Evolutionary conservation across 1,140 invertebrate species (phyloP), one percentile per base, ranked within the genome.

Genomic region (Ylistrum balloti): DNA sequence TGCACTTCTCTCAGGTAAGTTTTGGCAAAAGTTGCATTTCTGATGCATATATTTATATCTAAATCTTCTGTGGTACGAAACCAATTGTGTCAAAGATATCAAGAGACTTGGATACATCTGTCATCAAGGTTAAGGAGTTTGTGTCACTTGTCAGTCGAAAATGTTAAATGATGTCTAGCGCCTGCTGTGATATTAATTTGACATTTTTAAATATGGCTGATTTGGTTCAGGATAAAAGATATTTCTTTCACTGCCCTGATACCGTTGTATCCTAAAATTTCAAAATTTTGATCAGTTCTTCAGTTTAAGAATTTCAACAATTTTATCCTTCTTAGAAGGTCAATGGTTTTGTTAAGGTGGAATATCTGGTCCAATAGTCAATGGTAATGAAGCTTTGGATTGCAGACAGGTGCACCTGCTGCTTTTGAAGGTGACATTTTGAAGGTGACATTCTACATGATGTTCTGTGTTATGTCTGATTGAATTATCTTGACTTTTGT

Each of bases 361-460:
- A 74, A 74, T 74, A 74, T 28, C 56, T n/a, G 56, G 22, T 74
- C n/a, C 56, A 74, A 28, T 74, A 17, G 22, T 74, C 56, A 7
- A 74, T 28, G 56, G 22, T 74, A 74, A 74, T n/a, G 9, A 20
- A 17, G 56, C n/a, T 28, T 74, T 28, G n/a, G 56, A 74, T n/a
- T 74, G 9, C 56, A n/a, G 56, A 74, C 56, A 74, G 56, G n/a
- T 74, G 56, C 3, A 7, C 35, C 35, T 7, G 35, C 35, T 5
- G n/a, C n/a, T 38, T 74, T 74, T 74, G 56, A 74, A 74, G 56
- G 56, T 74, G 56, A 74, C 56, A 74, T n/a, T 74, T 28, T 74
- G 56, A 74, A 74, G 56, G 56, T 74, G 56, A 74, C 56, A 74
- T 74, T 74, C 28, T 74, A n/a, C n/a, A n/a, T n/a, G 22, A 0